Evolutionary conservation across 2,888 invertebrate species (phyloP), one percentile per base, ranked within the genome.

Genomic region (Tiliacea citrago): DNA sequence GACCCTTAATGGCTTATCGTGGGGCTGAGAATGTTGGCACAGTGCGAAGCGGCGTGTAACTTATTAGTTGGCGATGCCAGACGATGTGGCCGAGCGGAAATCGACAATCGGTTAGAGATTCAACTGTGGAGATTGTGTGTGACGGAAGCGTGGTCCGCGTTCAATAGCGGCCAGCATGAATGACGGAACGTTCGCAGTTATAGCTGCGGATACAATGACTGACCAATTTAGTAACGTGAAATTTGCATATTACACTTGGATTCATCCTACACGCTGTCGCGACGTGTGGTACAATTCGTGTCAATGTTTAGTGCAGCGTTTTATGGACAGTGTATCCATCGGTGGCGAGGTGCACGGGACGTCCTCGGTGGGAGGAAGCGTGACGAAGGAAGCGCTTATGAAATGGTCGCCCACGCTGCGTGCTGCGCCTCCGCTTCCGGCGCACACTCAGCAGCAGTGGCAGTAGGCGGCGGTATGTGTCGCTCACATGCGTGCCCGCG

Each of bases 1-100:
- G 93, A 92, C 93, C 95, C 94, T 94, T 95, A 94, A 94, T 95
- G 93, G 94, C 92, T 94, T 94, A 93, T 94, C 92, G 93, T 92
- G 92, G 93, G 92, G 93, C 93, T 93, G 93, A 92, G 93, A 94
- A 92, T 89, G 88, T 88, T 84, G 84, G 90, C 87, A 87, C 88
- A 90, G 89, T 89, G 90, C 89, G 84, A 88, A 88, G 82, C 83
- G 80, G 86, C 83, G 86, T 86, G 79, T 82, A 88, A 78, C 82
- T 86, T 82, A 73, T 79, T 82, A 81, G 79, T 75, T 73, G 73
- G 74, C 72, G 70, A 80, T 72, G 70, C 61, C 45, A 58, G 77
- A 58, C 79, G 77, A 76, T 82, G 77, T 77, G 81, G 73, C 77
- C 79, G 74, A 79, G 84, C 88, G 89, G 91, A 90, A 89, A 90